Base-by-base conservation (phyloP, 2,113 vertebrate species). In the Kryptolebias marmoratus region DNA sequence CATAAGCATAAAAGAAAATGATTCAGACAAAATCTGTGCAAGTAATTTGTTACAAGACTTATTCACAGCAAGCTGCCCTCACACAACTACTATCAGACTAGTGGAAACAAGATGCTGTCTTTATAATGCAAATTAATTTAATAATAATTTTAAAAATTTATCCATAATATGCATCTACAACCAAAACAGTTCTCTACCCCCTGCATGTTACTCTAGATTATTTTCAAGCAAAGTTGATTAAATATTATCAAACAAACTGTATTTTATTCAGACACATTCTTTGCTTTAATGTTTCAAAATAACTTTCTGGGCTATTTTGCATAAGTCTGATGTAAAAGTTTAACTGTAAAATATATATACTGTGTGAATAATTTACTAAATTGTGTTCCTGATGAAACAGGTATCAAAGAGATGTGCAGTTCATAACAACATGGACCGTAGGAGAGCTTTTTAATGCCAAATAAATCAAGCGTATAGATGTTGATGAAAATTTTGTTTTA, bases 1-100 rank as follows among this genome's bases (percentile, higher is more conserved):
- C 28, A 70, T 48, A 73, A 64, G 42, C 70, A 69, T 62, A 47
- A 31, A 16, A 45, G 36, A 16, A 68, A 64, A 48, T 65, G 54
- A 79, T 75, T 81, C 71, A 75, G 42, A 52, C 18, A 62, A 56
- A 49, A 72, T 59, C 47, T 9, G 31, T 32, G 68, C 27, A 45
- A 44, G 69, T 80, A 59, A 66, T 36, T 76, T 69, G 60, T 1
- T 54, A 32, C n/a, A 65, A 59, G 59, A 47, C 9, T 27, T 55
- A 57, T 53, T 2, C 45, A 53, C 32, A 68, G 58, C n/a, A 75
- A 18, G 32, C 15, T 60, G 30, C 13, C 58, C 50, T 58, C 11
- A 52, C 8, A 69, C 62, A 69, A 22, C 16, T 11, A 52, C 44
- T 11, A 49, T 8, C 18, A 58, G 14, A 44, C 8, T 13, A 56